phyloP scores from a whole-genome alignment of 1,140 invertebrate genomes.

The Drosophila micromelanica region DNA sequence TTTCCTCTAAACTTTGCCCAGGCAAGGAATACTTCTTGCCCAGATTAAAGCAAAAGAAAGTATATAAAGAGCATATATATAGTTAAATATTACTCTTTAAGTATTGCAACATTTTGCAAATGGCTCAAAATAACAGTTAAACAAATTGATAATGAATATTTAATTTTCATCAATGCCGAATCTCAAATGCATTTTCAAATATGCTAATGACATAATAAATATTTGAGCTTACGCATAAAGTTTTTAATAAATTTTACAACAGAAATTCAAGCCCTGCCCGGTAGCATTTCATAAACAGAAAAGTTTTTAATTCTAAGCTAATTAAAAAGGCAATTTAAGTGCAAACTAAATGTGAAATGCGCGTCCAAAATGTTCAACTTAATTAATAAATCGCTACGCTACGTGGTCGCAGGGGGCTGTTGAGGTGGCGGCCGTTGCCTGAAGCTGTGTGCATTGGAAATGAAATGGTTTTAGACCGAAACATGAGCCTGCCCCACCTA shows the following conservation, averaged over 20 bases:
- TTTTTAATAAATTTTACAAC: slow-evolving; percentile 33
- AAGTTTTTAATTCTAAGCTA: slow-evolving; percentile 63
- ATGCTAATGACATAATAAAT: slow-evolving; percentile 46
- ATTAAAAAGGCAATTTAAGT: slow-evolving; percentile 69
- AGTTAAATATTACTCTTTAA: slow-evolving; percentile 28
- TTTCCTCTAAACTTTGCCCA: slow-evolving; percentile 32
- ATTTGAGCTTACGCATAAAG: slow-evolving; percentile 23
- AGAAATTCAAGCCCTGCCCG: slow-evolving; percentile 1
- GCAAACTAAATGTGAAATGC: slow-evolving; percentile 55
- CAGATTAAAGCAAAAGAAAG: slow-evolving; percentile 36
- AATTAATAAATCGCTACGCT: slow-evolving; percentile 50
- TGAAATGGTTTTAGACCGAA: slow-evolving; percentile 5
- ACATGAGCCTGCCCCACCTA: not conserved
- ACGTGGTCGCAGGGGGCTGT: not conserved
- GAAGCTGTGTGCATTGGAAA: slow-evolving; percentile 10
- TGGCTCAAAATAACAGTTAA: slow-evolving; percentile 5
- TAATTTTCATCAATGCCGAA: slow-evolving; percentile 42
- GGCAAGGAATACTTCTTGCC: slow-evolving; percentile 9
- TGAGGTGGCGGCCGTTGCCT: not conserved
- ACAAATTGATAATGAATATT: slow-evolving; percentile 36
- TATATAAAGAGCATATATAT: slow-evolving; percentile 23
- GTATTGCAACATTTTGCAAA: slow-evolving; percentile 30
- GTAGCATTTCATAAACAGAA: slow-evolving; percentile 32
- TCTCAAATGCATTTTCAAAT: slow-evolving; percentile 18
- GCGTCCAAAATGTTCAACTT: slow-evolving; percentile 37